Evolutionary conservation across 2,797 vertebrate species (phyloP).

Genomic region (Poeciliopsis turneri): DNA sequence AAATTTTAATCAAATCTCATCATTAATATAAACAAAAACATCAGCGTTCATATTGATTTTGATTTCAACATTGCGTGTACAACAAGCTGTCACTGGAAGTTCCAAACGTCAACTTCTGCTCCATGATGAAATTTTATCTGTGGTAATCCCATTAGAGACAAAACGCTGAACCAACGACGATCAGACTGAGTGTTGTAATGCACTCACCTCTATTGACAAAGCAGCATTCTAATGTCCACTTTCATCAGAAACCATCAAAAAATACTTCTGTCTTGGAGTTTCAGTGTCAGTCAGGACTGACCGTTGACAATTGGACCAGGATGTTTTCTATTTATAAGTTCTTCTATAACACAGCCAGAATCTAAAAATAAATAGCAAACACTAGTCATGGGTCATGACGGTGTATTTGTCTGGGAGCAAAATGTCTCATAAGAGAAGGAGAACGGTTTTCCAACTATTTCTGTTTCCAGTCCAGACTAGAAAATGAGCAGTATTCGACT

Average conservation of each 20-base stretch:
- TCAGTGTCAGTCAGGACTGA: constrained; percentile 30
- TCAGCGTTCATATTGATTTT: neutral
- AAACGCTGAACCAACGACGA: neutral
- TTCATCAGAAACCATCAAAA: constrained; percentile 14
- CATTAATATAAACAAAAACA: neutral
- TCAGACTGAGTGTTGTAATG: constrained; percentile 1
- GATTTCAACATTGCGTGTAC: neutral
- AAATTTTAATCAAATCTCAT: neutral
- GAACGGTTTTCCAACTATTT: neutral
- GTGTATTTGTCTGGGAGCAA: neutral
- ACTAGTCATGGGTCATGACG: constrained; percentile 25
- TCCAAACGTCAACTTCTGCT: neutral
- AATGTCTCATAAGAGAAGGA: constrained; percentile 28
- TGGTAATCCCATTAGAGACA: neutral
- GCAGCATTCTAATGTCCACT: constrained; percentile 16
- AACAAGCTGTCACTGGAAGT: neutral
- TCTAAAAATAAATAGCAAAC: constrained; percentile 58
- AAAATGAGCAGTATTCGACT: neutral
- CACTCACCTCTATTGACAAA: constrained; percentile 45
- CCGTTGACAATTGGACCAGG: neutral
- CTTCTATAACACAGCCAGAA: constrained; percentile 48
- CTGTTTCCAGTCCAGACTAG: constrained; percentile 9
- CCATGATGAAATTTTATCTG: neutral
- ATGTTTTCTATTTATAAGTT: constrained; percentile 64
- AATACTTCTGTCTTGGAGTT: constrained; percentile 10